These are phyloP conservation scores for Brachyalestes nurse DNA, from an alignment of 2,797 vertebrate genomes.

Conservation along the genomic window DNA sequence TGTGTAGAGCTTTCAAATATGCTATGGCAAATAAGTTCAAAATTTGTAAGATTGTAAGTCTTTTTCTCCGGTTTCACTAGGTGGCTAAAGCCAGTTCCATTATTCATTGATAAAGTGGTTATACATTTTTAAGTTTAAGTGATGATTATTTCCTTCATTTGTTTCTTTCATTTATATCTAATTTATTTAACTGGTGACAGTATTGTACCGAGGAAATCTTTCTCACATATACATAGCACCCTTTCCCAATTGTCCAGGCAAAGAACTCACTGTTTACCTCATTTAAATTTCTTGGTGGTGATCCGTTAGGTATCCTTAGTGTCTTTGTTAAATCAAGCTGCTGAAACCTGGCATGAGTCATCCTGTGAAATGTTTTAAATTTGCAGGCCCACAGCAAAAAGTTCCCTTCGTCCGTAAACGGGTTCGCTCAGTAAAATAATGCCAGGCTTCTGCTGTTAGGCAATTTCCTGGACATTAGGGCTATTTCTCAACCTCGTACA, in stretches of 20 bases:
- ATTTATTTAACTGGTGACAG: background rate
- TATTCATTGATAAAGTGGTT: too few relatives aligned
- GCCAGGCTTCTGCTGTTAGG: background rate
- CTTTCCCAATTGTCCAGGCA: background rate
- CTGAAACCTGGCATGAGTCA: background rate
- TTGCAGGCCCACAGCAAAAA: background rate
- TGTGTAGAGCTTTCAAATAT: background rate
- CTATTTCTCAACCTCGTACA: background rate
- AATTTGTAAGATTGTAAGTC: too few relatives aligned
- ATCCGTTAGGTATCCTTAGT: background rate
- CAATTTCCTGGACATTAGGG: background rate
- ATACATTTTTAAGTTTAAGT: too few relatives aligned
- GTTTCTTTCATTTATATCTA: background rate
- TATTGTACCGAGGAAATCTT: too few relatives aligned
- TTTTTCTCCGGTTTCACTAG: too few relatives aligned
- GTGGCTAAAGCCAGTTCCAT: too few relatives aligned
- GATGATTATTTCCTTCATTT: too few relatives aligned
- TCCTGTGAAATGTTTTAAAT: background rate
- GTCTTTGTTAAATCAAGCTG: background rate
- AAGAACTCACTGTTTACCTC: background rate
- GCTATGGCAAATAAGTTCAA: background rate
- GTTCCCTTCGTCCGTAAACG: background rate
- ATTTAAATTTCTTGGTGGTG: background rate
- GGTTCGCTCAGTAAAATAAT: conserved; percentile 12
- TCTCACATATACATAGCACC: too few relatives aligned